Conservation (phyloP, 2,113 vertebrate genomes). For the Maccullochella peelii region DNA sequence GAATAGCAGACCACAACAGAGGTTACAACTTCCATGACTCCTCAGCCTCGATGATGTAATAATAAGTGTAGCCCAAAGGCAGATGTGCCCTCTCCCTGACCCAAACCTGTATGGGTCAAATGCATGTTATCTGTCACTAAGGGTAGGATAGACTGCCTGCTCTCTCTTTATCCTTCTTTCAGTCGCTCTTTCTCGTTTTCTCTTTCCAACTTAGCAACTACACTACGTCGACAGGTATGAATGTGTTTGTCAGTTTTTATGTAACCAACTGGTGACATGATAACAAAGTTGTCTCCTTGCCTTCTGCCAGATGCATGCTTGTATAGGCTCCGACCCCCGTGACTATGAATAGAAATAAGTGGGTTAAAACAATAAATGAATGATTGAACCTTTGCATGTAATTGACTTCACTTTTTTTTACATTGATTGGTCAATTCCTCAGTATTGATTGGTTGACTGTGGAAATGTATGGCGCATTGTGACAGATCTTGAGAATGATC, state of each 20-base stretch:
- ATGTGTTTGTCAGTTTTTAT: neutral
- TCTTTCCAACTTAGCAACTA: neutral
- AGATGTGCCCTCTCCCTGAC: conserved; percentile 46
- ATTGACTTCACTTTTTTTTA: conserved; percentile 22
- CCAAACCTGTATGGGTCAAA: conserved; percentile 41
- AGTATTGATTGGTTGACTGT: conserved; percentile 26
- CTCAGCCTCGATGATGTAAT: conserved; percentile 45
- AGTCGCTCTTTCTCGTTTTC: neutral
- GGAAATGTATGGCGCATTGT: neutral
- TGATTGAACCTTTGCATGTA: conserved; percentile 26
- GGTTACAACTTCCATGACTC: conserved; percentile 37
- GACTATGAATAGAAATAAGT: conserved; percentile 26
- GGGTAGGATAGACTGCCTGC: neutral
- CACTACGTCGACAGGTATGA: neutral
- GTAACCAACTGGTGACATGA: neutral
- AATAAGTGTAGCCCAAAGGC: conserved; percentile 32
- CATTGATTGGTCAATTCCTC: conserved; percentile 13
- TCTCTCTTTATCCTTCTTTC: neutral
- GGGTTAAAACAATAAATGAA: conserved; percentile 14
- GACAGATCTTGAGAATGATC: neutral
- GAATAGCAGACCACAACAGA: conserved; percentile 17
- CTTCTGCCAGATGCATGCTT: neutral
- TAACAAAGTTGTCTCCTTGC: neutral
- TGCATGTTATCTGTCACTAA: conserved; percentile 33
- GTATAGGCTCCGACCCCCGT: neutral